Conservation (phyloP, 2,888 invertebrate species). For the Acholoe squamosa region DNA sequence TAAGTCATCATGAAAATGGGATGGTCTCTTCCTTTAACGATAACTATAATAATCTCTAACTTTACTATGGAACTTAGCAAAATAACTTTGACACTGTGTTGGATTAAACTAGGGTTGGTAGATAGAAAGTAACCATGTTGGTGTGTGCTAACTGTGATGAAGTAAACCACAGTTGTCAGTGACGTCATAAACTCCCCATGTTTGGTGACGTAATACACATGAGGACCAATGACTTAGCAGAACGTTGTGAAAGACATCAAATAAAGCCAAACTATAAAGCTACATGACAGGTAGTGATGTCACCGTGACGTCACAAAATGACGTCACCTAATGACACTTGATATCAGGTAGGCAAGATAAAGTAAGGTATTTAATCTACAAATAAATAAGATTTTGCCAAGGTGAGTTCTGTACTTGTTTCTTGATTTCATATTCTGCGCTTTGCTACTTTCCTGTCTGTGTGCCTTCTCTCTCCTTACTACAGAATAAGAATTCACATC, state of each 20-base stretch:
- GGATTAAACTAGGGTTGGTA: not conserved
- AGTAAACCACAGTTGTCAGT: not conserved
- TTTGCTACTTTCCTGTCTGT: not conserved
- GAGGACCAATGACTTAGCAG: not conserved
- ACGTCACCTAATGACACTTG: not conserved
- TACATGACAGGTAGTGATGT: conserved; percentile 38
- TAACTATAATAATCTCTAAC: too few species aligned
- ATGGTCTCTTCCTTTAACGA: too few species aligned
- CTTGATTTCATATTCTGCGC: not conserved
- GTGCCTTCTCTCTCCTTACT: too few species aligned
- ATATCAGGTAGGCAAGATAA: not conserved
- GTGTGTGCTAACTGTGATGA: conserved; percentile 15
- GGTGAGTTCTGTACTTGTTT: too few species aligned
- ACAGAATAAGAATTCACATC: too few species aligned
- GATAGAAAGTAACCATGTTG: conserved; percentile 14
- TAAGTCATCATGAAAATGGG: too few species aligned
- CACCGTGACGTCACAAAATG: not conserved
- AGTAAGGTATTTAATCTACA: not conserved
- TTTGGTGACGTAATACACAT: not conserved
- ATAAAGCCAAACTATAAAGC: conserved; percentile 48
- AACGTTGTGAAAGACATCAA: conserved; percentile 36
- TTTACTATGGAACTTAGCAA: too few species aligned
- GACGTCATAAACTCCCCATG: not conserved
- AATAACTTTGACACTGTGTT: too few species aligned
- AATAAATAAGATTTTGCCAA: too few species aligned